Evolutionary conservation across 2,888 invertebrate species (phyloP).

Genomic region (Chymomyza fuscimana): DNA sequence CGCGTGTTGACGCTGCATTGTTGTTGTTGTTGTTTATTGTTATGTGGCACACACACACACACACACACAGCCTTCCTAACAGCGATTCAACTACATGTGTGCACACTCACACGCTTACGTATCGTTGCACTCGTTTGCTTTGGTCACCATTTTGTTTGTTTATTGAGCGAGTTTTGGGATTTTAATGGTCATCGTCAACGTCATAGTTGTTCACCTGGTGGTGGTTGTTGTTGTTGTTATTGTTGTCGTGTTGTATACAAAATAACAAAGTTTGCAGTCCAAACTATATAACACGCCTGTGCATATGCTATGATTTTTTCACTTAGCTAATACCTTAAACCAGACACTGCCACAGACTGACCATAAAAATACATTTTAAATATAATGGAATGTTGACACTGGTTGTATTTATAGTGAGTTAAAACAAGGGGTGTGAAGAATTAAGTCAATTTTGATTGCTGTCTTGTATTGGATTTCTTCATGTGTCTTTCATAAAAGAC

Average conservation of each 20-base stretch:
- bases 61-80: not conserved
- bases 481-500: too few species aligned
- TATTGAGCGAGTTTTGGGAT: slow-evolving; percentile 70
- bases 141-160: slow-evolving; percentile 67
- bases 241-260: slow-evolving; percentile 7
- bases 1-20: slow-evolving; percentile 37
- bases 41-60: slow-evolving; percentile 44
- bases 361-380: slow-evolving; percentile 1
- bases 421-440: too few species aligned
- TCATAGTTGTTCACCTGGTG: not conserved
- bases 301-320: not conserved
- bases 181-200: slow-evolving; percentile 53
- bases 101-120: slow-evolving; percentile 3
- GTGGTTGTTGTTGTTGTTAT: not conserved
- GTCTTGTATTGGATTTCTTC: too few species aligned
- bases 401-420: not conserved
- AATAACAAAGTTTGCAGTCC: not conserved
- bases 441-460: too few species aligned
- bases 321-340: not conserved
- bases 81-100: not conserved
- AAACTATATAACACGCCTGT: not conserved
- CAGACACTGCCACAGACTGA: not conserved
- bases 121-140: slow-evolving; percentile 6
- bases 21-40: slow-evolving; percentile 67
- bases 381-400: not conserved